Evolutionary conservation across 2,797 vertebrate species (phyloP).

Genomic region (Enoplosus armatus): DNA sequence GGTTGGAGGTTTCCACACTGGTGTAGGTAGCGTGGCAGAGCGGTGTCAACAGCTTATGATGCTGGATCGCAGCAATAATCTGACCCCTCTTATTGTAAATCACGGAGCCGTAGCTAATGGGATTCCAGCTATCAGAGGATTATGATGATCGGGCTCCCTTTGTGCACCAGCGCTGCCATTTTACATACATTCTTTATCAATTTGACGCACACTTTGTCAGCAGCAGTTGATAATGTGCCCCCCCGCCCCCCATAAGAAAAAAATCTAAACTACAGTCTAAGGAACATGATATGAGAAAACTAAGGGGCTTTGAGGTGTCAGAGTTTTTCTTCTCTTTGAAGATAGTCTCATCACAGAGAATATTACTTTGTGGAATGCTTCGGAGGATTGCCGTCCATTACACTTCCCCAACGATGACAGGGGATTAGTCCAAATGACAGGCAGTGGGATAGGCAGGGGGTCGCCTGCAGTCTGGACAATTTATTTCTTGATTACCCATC

Average conservation of each 20-base stretch:
- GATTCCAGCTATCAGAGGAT: constrained; percentile 76
- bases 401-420: constrained; percentile 65
- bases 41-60: constrained; percentile 52
- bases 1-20: constrained; percentile 24
- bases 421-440: constrained; percentile 72
- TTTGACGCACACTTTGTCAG: constrained; percentile 70
- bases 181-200: constrained; percentile 70
- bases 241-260: neutral
- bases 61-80: constrained; percentile 63
- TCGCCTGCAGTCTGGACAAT: constrained; percentile 60
- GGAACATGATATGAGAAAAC: constrained; percentile 55
- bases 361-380: constrained; percentile 67
- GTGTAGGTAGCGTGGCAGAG: constrained; percentile 44
- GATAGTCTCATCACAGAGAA: constrained; percentile 66
- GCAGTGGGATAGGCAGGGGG: constrained; percentile 41
- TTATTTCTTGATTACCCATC: constrained; percentile 65
- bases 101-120: constrained; percentile 77
- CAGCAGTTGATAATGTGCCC: constrained; percentile 44
- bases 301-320: constrained; percentile 52
- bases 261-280: constrained; percentile 27
- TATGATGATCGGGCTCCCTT: constrained; percentile 70
- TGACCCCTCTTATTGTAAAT: constrained; percentile 76
- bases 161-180: constrained; percentile 60
- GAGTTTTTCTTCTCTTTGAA: constrained; percentile 61
- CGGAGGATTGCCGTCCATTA: constrained; percentile 72